A percentile compares a stretch with the other conserved stretches of the same genome.
Evolutionary conservation across 2,797 vertebrate genomes (phyloP).

Genomic region (Sternotherus odoratus): DNA sequence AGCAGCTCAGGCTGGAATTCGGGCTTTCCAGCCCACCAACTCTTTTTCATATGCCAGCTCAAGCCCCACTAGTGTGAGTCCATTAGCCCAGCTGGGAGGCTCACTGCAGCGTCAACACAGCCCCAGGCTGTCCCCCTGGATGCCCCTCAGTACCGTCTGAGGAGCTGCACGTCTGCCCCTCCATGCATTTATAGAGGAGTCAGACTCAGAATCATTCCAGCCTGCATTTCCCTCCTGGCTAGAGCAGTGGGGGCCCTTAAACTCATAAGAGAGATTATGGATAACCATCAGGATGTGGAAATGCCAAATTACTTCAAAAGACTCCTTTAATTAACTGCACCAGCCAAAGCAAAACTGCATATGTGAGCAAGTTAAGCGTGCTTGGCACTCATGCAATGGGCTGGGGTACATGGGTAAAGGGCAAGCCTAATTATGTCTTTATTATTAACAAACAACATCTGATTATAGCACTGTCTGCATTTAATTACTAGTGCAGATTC

Average conservation of each 20-base stretch:
- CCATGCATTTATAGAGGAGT: not conserved
- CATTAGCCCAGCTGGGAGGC: too few relatives aligned
- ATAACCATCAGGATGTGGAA: not conserved
- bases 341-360: not conserved
- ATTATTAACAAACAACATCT: conserved; percentile 35
- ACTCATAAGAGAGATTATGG: not conserved
- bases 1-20: too few relatives aligned
- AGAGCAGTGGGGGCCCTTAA: conserved; percentile 13
- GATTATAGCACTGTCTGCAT: conserved; percentile 22
- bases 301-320: not conserved
- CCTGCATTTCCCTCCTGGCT: conserved; percentile 45
- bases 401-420: not conserved
- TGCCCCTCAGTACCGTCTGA: rapidly evolving
- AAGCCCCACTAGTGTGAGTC: too few relatives aligned
- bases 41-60: too few relatives aligned
- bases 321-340: not conserved
- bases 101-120: not conserved
- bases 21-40: too few relatives aligned
- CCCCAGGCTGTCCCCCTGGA: not conserved
- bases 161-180: rapidly evolving
- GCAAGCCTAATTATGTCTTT: conserved; percentile 47
- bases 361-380: not conserved
- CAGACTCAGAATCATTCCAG: not conserved
- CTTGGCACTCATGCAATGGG: not conserved
- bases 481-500: not conserved